Conservation (phyloP, 2,888 invertebrate genomes). For the Agonopterix alstromeriana region DNA sequence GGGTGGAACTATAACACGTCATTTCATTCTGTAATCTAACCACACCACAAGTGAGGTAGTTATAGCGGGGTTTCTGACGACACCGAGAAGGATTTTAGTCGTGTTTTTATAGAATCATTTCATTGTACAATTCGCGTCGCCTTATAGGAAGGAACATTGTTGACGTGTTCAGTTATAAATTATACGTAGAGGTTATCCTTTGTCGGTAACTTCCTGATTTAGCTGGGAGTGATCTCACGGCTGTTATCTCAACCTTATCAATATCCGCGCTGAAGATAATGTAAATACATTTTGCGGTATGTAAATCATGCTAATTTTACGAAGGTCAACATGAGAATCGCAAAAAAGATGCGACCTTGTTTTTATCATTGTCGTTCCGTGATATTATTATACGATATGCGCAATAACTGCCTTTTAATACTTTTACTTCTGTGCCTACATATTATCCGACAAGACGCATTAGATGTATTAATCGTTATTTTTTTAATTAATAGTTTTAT, state of each 20-base stretch:
- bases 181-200: constrained; percentile 2
- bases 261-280: constrained; percentile 37
- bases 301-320: constrained; percentile 67
- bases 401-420: constrained; percentile 42
- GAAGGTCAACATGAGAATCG: constrained; percentile 60
- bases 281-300: constrained; percentile 46
- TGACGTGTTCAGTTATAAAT: too few relatives aligned
- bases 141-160: too few relatives aligned
- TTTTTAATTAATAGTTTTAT: neutral
- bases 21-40: too few relatives aligned
- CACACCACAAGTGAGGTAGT: too few relatives aligned
- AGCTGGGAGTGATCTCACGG: constrained; percentile 38
- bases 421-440: constrained; percentile 31
- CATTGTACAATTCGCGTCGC: too few relatives aligned
- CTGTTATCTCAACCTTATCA: constrained; percentile 37
- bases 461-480: neutral
- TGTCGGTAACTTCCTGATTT: constrained; percentile 39
- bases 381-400: constrained; percentile 65
- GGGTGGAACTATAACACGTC: too few relatives aligned
- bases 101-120: too few relatives aligned
- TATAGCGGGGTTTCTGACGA: too few relatives aligned
- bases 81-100: too few relatives aligned
- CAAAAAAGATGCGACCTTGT: constrained; percentile 62
- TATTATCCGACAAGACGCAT: constrained; percentile 8
- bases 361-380: constrained; percentile 52